Base-by-base conservation (phyloP, 2,888 invertebrate species). In the Orgyia antiqua region DNA sequence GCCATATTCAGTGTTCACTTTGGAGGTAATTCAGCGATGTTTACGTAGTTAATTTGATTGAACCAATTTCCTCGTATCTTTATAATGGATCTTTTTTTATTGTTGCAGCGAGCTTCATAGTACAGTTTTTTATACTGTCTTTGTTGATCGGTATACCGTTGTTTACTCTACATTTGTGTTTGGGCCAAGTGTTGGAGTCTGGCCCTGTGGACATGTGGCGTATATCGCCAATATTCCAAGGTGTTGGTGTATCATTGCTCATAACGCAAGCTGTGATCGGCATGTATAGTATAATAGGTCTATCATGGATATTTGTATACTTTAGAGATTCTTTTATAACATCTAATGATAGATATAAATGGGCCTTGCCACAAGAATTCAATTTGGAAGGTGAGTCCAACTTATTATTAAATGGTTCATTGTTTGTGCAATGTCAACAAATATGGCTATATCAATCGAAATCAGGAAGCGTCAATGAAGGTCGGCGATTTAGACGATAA, bases 181-280 rank as follows among this genome's bases (percentile, higher is more conserved):
- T 96, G 51, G 96, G 97, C 2, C 94, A 95, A 70, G 92, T 94
- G 52, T 80, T 96, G 36, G 91, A 92, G 26, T 90, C 94, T 0
- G 96, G 96, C 0, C 93, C 95, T 1, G 90, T 96, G 37, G 95
- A 95, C 55, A 96, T 96, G 96, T 97, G 96, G 96, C 90, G 90
- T 58, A 95, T 96, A 58, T 96, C 96, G 31, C 97, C 97, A 0
- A 90, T 96, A 51, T 96, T 96, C 68, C 93, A 94, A 83, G 96
- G 97, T 2, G 93, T 96, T 10, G 96, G 96, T 10, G 91, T 96
- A 29, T 91, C 95, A 0, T 74, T 96, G 46, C 88, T 96, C 11
- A 73, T 93, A 35, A 90, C 92, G 4, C 96, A 96, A 68, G 92
- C 93, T 3, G 86, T 94, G 27, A 90, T 95, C 49, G 95, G 96